Evolutionary conservation across 2,113 vertebrate genomes (phyloP).

Genomic region (Nyctibius bracteatus): DNA sequence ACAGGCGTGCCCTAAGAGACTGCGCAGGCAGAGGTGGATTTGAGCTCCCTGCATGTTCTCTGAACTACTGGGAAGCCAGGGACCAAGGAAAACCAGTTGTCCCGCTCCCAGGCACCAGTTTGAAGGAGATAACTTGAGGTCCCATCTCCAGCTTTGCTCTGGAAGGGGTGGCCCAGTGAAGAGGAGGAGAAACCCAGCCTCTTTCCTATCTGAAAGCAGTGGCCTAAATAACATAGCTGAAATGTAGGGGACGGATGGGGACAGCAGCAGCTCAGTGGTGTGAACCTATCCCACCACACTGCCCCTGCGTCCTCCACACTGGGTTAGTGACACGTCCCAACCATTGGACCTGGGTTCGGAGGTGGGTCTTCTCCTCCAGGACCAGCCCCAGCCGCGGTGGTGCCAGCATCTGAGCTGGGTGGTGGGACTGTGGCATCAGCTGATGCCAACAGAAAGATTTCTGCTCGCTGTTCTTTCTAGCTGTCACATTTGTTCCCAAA

Average conservation of each 20-base stretch:
- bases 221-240: background rate
- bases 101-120: background rate
- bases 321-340: fast-evolving
- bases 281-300: background rate
- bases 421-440: background rate
- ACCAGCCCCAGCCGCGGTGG: fast-evolving
- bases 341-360: background rate
- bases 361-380: background rate
- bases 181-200: background rate
- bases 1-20: fast-evolving
- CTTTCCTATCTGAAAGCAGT: background rate
- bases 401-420: background rate
- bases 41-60: background rate
- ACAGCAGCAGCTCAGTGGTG: background rate
- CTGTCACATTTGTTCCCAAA: constrained; percentile 46
- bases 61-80: background rate
- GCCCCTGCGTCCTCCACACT: fast-evolving
- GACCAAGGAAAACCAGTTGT: background rate
- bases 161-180: background rate
- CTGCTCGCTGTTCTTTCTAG: background rate
- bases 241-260: fast-evolving
- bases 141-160: background rate
- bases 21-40: background rate
- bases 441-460: background rate
- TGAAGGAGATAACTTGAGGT: background rate